Evolutionary conservation across 2,113 vertebrate species (phyloP), one percentile per base, ranked within the genome.

Genomic region (Alces alces): DNA sequence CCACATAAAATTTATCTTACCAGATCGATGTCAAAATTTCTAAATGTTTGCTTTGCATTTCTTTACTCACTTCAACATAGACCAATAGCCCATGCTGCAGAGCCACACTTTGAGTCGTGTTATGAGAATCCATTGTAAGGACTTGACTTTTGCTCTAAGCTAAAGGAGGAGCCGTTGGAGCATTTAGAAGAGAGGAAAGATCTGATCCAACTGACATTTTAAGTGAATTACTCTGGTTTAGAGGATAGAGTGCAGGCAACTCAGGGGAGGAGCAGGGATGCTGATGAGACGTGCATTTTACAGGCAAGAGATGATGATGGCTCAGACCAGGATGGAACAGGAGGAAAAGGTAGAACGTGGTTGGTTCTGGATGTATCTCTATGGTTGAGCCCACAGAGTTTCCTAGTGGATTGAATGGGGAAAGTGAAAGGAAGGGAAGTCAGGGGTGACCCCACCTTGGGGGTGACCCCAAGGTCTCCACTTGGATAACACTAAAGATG

Each of bases 51-150:
- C 93, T 95, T 54, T 23, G 5, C 14, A 0, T 84, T 84, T 84
- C 17, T 43, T 73, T 25, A 12, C 10, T 61, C 13, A 54, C 33
- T 50, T 61, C 21, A 4, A 2, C 1, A 4, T 12, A 2, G 57
- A 19, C n/a, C 36, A 8, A 23, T 36, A 27, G 36, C 7, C 1
- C 12, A 13, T 0, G 0, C 10, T 8, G 39, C 12, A 30, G 45
- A 25, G 7, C 9, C 60, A 54, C 4, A 1, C 23, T 33, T 15
- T 2, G 45, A 33, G 12, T 57, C 23, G 21, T 1, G 9, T 30
- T 16, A 4, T 60, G 27, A 55, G 57, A 58, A 8, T 47, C 23
- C 10, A 1, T 27, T 28, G 17, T 36, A 7, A 78, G 73, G 28
- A 64, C 27, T 25, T 85, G 80, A 19, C n/a, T 43, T 30, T n/a